A percentile compares a stretch with the other conserved stretches of the same genome.
Conservation (phyloP, 2,113 vertebrate species). For the Megalops atlanticus region DNA sequence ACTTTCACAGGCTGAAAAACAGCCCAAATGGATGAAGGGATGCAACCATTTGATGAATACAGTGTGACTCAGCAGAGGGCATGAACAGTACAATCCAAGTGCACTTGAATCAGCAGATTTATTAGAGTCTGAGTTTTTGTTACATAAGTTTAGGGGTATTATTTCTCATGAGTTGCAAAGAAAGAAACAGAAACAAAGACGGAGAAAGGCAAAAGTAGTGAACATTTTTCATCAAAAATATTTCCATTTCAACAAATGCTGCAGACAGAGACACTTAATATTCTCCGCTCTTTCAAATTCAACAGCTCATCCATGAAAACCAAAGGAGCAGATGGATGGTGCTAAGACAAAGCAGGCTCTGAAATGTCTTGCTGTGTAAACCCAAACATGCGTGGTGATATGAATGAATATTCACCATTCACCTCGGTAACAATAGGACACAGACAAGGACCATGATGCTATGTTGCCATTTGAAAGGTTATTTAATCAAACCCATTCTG, state of each 20-base stretch:
- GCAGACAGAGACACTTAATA: conserved; percentile 3
- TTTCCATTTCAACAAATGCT: neutral
- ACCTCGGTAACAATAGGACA: neutral
- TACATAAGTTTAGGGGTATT: too few species aligned
- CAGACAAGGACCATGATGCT: neutral
- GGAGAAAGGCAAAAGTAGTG: neutral
- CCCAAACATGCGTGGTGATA: neutral
- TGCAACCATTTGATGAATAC: neutral
- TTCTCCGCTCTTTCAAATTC: neutral
- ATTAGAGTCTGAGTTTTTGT: neutral
- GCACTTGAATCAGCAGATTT: neutral
- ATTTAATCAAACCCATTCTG: neutral
- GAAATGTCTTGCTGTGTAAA: neutral
- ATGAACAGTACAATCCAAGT: neutral
- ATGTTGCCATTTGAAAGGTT: too few species aligned
- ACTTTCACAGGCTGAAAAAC: neutral
- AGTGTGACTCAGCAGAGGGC: neutral
- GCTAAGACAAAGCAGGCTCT: neutral
- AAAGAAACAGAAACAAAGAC: neutral
- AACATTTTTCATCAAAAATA: neutral
- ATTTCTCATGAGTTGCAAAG: neutral
- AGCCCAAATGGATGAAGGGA: neutral
- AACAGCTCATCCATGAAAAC: neutral
- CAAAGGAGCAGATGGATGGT: neutral
- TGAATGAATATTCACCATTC: neutral